phyloP scores from a whole-genome alignment of 2,888 invertebrate species.

The Onchidella celtica region DNA sequence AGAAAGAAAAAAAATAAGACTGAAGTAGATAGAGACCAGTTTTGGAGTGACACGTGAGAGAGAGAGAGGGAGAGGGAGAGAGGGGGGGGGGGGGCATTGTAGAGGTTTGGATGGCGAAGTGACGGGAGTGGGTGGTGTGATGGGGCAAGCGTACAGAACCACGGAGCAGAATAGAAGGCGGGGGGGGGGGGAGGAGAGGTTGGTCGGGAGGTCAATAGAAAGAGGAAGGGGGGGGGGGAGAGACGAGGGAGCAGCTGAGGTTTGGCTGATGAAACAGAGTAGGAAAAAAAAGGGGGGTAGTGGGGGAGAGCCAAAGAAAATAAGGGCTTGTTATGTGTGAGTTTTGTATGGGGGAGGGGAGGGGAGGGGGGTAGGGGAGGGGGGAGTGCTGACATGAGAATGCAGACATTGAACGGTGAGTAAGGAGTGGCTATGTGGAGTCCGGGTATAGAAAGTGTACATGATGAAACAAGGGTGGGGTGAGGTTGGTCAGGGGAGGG shows the following conservation, averaged over 20 bases:
- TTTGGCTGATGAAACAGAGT: background rate
- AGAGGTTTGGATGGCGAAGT: background rate
- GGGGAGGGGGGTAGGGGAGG: background rate
- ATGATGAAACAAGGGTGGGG: background rate
- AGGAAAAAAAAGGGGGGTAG: background rate
- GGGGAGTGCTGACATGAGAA: background rate
- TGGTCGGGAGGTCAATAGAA: background rate
- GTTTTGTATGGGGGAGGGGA: background rate
- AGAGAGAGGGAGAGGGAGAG: background rate
- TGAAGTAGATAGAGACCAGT: too few species aligned
- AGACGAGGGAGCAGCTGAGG: background rate
- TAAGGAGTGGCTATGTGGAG: background rate
- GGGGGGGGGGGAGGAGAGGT: background rate
- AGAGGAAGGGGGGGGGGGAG: background rate
- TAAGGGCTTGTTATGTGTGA: too few species aligned
- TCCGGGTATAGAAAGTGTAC: background rate
- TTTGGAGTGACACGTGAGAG: too few species aligned
- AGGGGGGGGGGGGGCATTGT: background rate
- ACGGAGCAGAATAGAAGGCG: background rate
- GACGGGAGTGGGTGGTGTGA: background rate
- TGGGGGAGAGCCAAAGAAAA: background rate
- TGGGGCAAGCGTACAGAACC: slow-evolving; percentile 14
- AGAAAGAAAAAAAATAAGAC: too few species aligned
- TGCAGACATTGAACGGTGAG: too few species aligned
- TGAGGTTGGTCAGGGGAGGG: background rate